phyloP scores from a whole-genome alignment of 1,140 invertebrate species.

The Steinernema khuongi region DNA sequence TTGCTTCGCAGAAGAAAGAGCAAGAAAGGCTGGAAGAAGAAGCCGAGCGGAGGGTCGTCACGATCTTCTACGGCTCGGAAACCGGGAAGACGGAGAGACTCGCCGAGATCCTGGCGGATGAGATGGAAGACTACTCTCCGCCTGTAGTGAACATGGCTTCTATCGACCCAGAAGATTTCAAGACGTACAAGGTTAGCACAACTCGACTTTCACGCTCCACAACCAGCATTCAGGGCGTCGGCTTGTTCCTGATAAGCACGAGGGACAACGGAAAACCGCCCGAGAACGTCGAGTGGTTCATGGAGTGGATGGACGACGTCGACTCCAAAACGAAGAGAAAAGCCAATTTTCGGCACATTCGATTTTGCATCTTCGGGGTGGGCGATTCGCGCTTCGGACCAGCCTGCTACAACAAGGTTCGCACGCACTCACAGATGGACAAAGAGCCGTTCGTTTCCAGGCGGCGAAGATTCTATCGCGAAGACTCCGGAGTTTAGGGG shows the following conservation, averaged over 20 bases:
- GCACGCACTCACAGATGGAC: background rate
- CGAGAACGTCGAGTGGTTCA: constrained; percentile 31
- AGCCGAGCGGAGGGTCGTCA: constrained; percentile 23
- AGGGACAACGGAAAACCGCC: constrained; percentile 20
- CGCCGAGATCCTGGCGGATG: constrained; percentile 15
- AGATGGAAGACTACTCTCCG: constrained; percentile 6
- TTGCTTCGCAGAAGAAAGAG: constrained; percentile 39
- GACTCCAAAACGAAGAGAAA: constrained; percentile 30
- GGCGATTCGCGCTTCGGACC: background rate
- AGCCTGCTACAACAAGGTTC: background rate
- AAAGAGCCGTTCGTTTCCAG: background rate
- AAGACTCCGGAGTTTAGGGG: background rate
- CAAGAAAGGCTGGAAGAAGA: constrained; percentile 27
- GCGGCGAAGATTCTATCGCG: background rate
- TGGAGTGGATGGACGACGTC: constrained; percentile 40
- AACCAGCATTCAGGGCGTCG: constrained; percentile 30
- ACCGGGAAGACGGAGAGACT: constrained; percentile 11
- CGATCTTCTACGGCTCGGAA: constrained; percentile 25
- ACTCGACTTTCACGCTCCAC: constrained; percentile 11
- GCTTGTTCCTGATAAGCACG: constrained; percentile 30
- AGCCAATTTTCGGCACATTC: constrained; percentile 21
- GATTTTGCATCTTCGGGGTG: background rate
- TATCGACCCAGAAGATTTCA: constrained; percentile 20
- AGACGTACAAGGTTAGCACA: constrained; percentile 21
- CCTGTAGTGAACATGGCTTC: constrained; percentile 8